phyloP scores from a whole-genome alignment of 2,113 vertebrate genomes.

The Rhipidura dahli region DNA sequence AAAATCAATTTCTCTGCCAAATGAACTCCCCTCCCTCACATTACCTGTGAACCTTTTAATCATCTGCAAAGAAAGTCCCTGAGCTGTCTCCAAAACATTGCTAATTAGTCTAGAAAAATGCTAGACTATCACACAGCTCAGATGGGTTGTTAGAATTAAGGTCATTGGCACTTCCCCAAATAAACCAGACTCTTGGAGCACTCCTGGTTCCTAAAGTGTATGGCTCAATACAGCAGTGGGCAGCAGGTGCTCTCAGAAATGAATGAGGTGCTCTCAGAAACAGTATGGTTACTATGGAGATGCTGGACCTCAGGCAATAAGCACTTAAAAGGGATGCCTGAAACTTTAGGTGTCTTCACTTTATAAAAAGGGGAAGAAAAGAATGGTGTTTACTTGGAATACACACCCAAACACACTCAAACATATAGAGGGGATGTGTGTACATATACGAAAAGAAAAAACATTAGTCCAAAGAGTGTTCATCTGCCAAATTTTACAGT shows the following conservation, averaged over 20 bases:
- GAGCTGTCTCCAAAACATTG: not conserved
- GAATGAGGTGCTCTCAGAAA: not conserved
- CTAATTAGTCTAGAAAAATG: not conserved
- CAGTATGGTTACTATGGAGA: rapidly evolving
- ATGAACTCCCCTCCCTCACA: not conserved
- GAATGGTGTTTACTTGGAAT: not conserved
- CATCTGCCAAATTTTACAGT: not conserved
- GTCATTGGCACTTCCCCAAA: not conserved
- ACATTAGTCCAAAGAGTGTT: not conserved
- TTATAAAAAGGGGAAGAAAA: not conserved
- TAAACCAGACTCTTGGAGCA: not conserved
- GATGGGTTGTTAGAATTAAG: not conserved
- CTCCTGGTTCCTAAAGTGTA: not conserved
- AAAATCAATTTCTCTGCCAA: not conserved
- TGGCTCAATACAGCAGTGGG: too few relatives aligned
- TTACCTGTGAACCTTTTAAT: not conserved
- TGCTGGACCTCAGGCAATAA: not conserved
- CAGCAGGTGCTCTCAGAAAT: not conserved
- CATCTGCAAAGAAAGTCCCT: not conserved
- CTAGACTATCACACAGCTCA: not conserved
- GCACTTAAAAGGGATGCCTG: not conserved
- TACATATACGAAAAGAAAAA: not conserved
- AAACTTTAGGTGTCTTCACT: not conserved
- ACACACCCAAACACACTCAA: not conserved
- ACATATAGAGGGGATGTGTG: too few relatives aligned